Evolutionary conservation across 2,797 vertebrate genomes (phyloP).

Genomic region (Scolopax bukidnonensis): DNA sequence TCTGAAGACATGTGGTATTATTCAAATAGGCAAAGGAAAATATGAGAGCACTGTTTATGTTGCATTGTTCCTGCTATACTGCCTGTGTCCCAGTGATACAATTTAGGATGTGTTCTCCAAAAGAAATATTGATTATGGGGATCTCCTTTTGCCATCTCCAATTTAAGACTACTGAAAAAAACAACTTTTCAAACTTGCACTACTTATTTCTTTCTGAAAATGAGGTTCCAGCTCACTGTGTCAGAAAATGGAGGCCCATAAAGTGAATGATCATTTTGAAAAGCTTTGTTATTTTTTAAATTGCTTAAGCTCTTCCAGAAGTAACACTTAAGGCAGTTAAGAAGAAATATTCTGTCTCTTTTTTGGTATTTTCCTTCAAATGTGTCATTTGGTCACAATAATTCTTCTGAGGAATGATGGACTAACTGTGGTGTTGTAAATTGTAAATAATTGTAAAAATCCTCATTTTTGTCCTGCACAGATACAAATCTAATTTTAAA

Average conservation of each 20-base stretch:
- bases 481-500: constrained; percentile 7
- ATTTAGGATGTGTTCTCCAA: neutral
- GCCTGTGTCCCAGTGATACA: neutral
- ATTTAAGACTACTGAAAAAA: neutral
- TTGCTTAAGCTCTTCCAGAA: neutral
- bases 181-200: neutral
- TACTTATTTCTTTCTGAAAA: neutral
- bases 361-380: neutral
- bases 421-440: neutral
- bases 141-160: neutral
- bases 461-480: neutral
- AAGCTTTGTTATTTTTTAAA: neutral
- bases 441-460: neutral
- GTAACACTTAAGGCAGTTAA: neutral
- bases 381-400: neutral
- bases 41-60: rapidly evolving
- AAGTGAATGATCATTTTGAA: neutral
- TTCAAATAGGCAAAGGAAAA: neutral
- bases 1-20: neutral
- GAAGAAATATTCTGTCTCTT: neutral
- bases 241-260: neutral
- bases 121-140: neutral
- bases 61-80: neutral
- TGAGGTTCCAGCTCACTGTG: neutral
- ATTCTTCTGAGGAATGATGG: neutral